phyloP scores from a whole-genome alignment of 1,140 invertebrate species.

The Cotesia typhae region DNA sequence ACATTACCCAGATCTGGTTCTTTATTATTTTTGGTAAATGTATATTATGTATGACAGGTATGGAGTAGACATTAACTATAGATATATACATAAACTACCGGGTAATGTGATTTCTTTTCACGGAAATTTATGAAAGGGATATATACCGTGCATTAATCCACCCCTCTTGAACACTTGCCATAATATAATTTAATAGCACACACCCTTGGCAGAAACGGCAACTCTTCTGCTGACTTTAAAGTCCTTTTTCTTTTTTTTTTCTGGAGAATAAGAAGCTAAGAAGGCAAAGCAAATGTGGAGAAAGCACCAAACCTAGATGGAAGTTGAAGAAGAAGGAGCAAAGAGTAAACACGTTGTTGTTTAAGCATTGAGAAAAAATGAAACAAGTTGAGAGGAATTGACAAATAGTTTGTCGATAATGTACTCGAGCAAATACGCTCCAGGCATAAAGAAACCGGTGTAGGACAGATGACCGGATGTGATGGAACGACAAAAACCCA shows the following conservation, averaged over 20 bases:
- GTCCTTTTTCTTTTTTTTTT: neutral
- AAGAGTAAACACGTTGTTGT: neutral
- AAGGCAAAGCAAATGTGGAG: neutral
- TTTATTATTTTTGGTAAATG: too few species aligned
- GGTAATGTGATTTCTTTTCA: conserved; percentile 9
- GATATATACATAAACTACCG: too few species aligned
- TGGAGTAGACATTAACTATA: too few species aligned
- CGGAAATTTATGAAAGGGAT: conserved; percentile 21
- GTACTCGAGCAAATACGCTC: conserved; percentile 35
- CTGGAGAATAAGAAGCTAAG: neutral
- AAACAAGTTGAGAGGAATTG: neutral
- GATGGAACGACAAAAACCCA: conserved; percentile 12
- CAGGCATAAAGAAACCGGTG: neutral
- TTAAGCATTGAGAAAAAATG: neutral
- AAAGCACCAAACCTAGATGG: neutral
- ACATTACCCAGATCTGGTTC: too few species aligned
- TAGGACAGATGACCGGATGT: conserved; percentile 35
- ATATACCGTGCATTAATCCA: conserved; percentile 25
- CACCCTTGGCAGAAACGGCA: conserved; percentile 5
- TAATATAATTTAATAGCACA: conserved; percentile 37
- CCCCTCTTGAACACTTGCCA: conserved; percentile 20
- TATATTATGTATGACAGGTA: too few species aligned
- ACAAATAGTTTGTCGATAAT: conserved; percentile 30
- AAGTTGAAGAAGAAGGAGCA: neutral
- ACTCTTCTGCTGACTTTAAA: neutral